Conservation (phyloP, 1,140 invertebrate species). For the Caenorhabditis brenneri region DNA sequence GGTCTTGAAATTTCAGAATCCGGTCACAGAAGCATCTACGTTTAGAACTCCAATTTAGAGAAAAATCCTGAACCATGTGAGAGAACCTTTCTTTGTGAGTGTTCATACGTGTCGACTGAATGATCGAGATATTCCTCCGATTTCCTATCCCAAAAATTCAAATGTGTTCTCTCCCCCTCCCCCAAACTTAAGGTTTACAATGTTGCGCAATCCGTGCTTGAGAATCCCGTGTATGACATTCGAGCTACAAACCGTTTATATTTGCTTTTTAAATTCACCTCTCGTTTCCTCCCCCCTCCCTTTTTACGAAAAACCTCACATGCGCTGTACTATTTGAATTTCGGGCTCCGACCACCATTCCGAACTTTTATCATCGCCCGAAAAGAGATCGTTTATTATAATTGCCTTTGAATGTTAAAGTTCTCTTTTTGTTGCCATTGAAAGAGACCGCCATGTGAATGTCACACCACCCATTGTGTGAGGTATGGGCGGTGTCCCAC, state of each 20-base stretch:
- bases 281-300: not conserved
- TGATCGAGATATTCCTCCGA: too few relatives aligned
- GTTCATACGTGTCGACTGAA: too few relatives aligned
- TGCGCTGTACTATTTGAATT: constrained; percentile 17
- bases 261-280: not conserved
- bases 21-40: too few relatives aligned
- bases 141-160: too few relatives aligned
- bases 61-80: too few relatives aligned
- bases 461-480: not conserved
- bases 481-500: not conserved
- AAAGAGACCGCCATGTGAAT: not conserved
- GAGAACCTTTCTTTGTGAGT: too few relatives aligned
- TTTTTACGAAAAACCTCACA: not conserved
- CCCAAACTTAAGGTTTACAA: not conserved
- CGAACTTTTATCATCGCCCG: not conserved
- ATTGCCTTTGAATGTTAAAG: not conserved
- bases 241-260: not conserved
- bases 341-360: not conserved
- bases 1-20: too few relatives aligned
- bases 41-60: too few relatives aligned
- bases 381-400: not conserved
- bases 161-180: too few relatives aligned
- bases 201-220: not conserved
- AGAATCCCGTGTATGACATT: not conserved
- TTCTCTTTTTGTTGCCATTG: not conserved